phyloP scores from a whole-genome alignment of 2,113 vertebrate genomes.

The Blennius ocellaris region DNA sequence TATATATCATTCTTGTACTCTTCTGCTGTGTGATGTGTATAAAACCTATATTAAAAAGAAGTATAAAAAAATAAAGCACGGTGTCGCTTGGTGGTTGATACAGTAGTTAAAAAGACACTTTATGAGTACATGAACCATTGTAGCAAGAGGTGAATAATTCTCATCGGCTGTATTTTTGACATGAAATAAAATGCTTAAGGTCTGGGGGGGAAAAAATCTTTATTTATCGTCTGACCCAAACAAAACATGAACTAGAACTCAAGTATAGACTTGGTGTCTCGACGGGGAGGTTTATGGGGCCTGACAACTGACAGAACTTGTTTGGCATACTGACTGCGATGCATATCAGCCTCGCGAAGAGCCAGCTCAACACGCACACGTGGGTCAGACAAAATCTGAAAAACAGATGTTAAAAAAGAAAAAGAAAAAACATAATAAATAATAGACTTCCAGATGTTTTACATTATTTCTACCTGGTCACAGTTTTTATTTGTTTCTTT shows the following conservation, averaged over 20 bases:
- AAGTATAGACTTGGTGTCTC: conserved; percentile 86
- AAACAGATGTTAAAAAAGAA: conserved; percentile 33
- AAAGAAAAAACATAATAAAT: conserved; percentile 8
- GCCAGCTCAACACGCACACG: conserved; percentile 90
- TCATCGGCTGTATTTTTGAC: background rate
- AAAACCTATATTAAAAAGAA: conserved; percentile 35
- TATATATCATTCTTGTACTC: background rate
- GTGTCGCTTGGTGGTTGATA: conserved; percentile 13
- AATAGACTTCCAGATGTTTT: conserved; percentile 26
- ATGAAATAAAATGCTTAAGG: background rate
- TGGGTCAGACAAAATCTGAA: conserved; percentile 92
- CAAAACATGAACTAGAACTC: conserved; percentile 64
- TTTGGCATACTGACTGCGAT: conserved; percentile 87
- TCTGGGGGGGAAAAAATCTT: background rate
- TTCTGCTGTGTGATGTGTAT: background rate
- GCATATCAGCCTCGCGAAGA: conserved; percentile 91
- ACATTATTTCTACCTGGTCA: background rate
- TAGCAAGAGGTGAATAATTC: background rate
- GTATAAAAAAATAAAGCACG: no score
- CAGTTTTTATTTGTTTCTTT: background rate
- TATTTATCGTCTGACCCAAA: background rate
- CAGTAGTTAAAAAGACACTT: background rate
- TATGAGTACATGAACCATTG: background rate
- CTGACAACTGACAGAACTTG: conserved; percentile 86
- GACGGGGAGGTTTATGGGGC: conserved; percentile 88